Evolutionary conservation across 53 echinoderm and acorn worm genomes (phyloP), one percentile per base, ranked within the genome.

Genomic region (Antedon mediterranea): DNA sequence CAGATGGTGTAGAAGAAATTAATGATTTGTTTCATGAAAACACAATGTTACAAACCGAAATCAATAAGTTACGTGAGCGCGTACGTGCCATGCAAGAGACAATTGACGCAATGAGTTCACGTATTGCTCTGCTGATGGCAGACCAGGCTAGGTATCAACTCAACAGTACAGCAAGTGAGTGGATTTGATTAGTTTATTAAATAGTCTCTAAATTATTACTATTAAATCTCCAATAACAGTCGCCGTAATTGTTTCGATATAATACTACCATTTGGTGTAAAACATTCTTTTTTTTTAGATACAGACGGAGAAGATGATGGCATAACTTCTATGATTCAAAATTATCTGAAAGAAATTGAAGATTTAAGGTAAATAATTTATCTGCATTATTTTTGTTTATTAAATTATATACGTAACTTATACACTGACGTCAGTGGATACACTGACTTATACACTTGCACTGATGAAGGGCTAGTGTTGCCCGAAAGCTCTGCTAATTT

Each of bases 1-100:
- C 85, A 7, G 87, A 95, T 20, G 97, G 97, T 27, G 97, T 95
- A 23, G 97, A 95, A 73, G 89, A 95, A 85, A 87, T 95, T 72
- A 95, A 95, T 71, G 97, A 95, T 71, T 89, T 95, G 28, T 95
- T 95, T 78, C 97, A 95, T 75, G 97, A 95, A 79, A 95, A 95
- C 86, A 95, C 97, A 0, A 89, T 95, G 97, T 83, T 95, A 0
- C 97, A 95, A 78, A 87, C 85, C 30, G 97, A 95, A 74, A 83
- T 76, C 0, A 78, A 83, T 7, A 89, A 89, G 75, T 83, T 95
- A 30, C 72, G 91, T 14, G 86, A 87, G 31, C 80, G 97, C 0
- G 82, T 92, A 72, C 92, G 92, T 20, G 97, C 97, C 28, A 87
- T 95, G 82, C 97, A 95, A 31, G 97, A 95, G 43, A 95, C 97